These are phyloP conservation scores for Dendrophyllia cribrosa DNA, from an alignment of 64 coral and sea anemone species.

Conservation along the genomic window DNA sequence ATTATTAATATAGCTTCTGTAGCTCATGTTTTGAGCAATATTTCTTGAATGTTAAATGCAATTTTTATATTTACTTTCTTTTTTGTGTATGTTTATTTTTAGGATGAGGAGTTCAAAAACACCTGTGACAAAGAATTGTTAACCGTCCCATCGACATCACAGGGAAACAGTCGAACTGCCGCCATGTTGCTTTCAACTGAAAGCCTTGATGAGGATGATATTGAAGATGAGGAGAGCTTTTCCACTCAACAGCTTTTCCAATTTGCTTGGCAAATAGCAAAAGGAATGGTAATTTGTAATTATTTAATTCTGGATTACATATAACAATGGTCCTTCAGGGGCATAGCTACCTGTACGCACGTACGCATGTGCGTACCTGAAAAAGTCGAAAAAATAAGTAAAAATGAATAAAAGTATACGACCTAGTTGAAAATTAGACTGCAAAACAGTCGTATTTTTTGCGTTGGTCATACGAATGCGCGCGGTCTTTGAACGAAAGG, in stretches of 20 bases:
- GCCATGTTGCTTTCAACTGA: not conserved
- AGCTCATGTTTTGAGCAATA: too few species aligned
- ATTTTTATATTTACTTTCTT: too few species aligned
- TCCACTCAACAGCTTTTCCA: not conserved
- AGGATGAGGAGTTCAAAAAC: not conserved
- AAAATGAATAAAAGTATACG: too few species aligned
- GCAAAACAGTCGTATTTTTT: too few species aligned
- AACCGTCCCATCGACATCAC: not conserved
- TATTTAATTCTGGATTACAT: not conserved
- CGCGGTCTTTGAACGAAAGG: too few species aligned
- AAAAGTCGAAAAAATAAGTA: too few species aligned
- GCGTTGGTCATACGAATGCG: too few species aligned
- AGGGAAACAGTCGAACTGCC: not conserved
- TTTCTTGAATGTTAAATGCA: too few species aligned
- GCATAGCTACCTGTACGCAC: too few species aligned
- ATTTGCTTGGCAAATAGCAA: slow-evolving; percentile 19
- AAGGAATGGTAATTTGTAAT: slow-evolving; percentile 2
- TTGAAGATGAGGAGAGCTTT: not conserved
- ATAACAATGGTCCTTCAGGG: not conserved
- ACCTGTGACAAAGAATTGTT: not conserved
- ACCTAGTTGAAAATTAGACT: too few species aligned
- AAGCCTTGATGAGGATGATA: not conserved
- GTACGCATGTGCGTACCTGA: too few species aligned
- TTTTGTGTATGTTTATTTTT: not conserved
- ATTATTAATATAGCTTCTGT: too few species aligned